Base-by-base conservation (phyloP, 2,888 invertebrate species). In the Corbicula japonica region DNA sequence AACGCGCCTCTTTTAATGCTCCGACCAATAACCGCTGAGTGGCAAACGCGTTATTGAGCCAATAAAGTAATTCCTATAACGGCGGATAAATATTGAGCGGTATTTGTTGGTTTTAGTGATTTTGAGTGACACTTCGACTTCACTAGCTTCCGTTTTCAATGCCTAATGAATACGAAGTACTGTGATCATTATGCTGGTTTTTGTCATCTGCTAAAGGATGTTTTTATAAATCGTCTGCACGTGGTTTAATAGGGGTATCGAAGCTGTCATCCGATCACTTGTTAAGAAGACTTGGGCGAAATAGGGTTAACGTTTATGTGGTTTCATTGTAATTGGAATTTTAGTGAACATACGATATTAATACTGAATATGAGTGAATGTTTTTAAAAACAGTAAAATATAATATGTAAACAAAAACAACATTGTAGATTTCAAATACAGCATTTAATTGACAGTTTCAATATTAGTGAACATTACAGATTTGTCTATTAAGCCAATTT, bases 181-280 rank as follows among this genome's bases (percentile, higher is more conserved):
- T 68, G 70, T 66, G 60, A 38, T 56, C 60, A 70, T 75, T 77
- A 68, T 66, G 38, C 41, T 54, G 61, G 62, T 62, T 65, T 38
- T 62, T 75, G 70, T 81, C 81, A 72, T 61, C 62, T 58, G 60
- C 41, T 61, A 68, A 75, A 68, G 74, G 69, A 65, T 81, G 77
- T 77, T 77, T 75, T 81, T 81, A 77, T 74, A 60, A 58, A 44
- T 56, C 28, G 44, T 38, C 38, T 38, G 74, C 74, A 66, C 73
- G 69, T 74, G 61, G 58, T 77, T 73, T 71, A 71, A 61, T 72
- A 62, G 41, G 62, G 71, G 44, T 41, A 72, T 60, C 34, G 23
- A 28, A 44, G 48, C 50, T 34, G 60, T 50, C 52, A 50, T 48
- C 12, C 38, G 58, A 66, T 66, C 73, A 74, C 66, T 66, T 60